Conservation (phyloP, 2,888 invertebrate genomes). For the Athalia cordata region DNA sequence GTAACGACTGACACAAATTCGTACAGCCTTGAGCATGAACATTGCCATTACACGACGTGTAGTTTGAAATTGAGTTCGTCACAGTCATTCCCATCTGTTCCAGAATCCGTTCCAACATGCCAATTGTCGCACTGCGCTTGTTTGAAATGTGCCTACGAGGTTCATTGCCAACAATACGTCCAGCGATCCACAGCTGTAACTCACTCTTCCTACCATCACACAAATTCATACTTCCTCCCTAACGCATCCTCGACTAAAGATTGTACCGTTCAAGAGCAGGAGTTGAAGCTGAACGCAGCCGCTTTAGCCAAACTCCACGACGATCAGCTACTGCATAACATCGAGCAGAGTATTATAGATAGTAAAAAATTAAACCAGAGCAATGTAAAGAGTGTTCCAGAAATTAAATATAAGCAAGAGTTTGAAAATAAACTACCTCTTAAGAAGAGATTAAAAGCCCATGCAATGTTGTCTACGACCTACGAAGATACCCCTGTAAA, state of each 20-base stretch:
- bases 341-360: slow-evolving; percentile 55
- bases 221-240: slow-evolving; percentile 62
- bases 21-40: slow-evolving; percentile 64
- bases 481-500: slow-evolving; percentile 58
- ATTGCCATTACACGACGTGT: slow-evolving; percentile 61
- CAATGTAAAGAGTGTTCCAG: slow-evolving; percentile 53
- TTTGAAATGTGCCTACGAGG: slow-evolving; percentile 62
- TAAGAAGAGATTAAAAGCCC: slow-evolving; percentile 67
- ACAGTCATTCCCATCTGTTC: slow-evolving; percentile 49
- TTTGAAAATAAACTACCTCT: slow-evolving; percentile 65
- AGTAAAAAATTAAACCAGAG: slow-evolving; percentile 55
- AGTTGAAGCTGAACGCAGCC: slow-evolving; percentile 53
- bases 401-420: slow-evolving; percentile 56
- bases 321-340: slow-evolving; percentile 60
- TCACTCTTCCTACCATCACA: slow-evolving; percentile 59
- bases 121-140: slow-evolving; percentile 60
- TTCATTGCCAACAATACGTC: slow-evolving; percentile 64
- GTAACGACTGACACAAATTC: slow-evolving; percentile 59
- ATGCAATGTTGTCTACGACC: slow-evolving; percentile 58
- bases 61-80: slow-evolving; percentile 57
- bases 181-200: slow-evolving; percentile 59
- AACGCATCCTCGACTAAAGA: slow-evolving; percentile 56
- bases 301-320: slow-evolving; percentile 57
- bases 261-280: slow-evolving; percentile 58
- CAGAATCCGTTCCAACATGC: slow-evolving; percentile 50